Base-by-base conservation (phyloP, 2,888 invertebrate species). In the Halocaridina rubra region DNA sequence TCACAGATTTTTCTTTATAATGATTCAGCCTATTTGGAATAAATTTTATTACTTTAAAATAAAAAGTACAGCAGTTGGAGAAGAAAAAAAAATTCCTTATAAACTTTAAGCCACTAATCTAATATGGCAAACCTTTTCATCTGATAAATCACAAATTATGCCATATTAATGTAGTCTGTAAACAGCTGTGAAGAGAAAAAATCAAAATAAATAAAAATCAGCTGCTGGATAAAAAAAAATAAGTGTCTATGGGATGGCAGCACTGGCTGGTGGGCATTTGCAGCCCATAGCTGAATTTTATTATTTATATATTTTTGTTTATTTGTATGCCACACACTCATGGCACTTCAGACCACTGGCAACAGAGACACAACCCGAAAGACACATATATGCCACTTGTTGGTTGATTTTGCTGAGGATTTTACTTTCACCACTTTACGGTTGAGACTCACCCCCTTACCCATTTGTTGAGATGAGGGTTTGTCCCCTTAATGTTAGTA, bases 61-160 rank as follows among this genome's bases (percentile, higher is more conserved):
- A 81, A 82, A 82, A 69, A 76, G 64, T 82, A 82, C 81, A 82
- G 81, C 76, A 82, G 81, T 82, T 77, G 59, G 81, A 82, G 79
- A 80, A 76, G 27, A 59, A 75, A 75, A 82, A 76, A 67, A 82
- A 46, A 77, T 81, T 64, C 32, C 74, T 74, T 30, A 71, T 30
- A 33, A 80, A 80, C 69, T 69, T 82, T 46, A 82, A 82, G 81
- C 81, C 81, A 77, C 81, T 82, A 82, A 76, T 75, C 81, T 82
- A 82, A 82, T 76, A 82, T 82, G 81, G 81, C 81, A 82, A 82
- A 82, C 69, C 71, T 59, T 77, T 77, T 81, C 81, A 81, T 75
- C 81, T 75, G 64, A 75, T 77, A 46, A 69, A 57, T 72, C 80
- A 80, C 46, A 39, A 79, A 30, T 64, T 78, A 78, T 67, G 39